phyloP scores from a whole-genome alignment of 2,888 invertebrate genomes.

The Stenoptilia bipunctidactyla region DNA sequence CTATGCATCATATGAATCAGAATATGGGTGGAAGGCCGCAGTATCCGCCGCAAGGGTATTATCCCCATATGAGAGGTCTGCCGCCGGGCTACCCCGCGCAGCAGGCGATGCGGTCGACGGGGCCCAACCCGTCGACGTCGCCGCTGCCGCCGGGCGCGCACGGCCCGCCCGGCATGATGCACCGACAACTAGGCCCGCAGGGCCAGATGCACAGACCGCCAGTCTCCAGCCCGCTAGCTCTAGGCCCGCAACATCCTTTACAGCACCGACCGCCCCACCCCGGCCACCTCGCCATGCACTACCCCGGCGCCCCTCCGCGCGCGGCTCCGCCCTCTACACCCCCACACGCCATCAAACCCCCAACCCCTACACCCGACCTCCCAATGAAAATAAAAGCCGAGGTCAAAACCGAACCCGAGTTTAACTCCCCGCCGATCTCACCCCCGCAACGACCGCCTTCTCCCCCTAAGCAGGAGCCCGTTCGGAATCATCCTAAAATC shows the following conservation, averaged over 20 bases:
- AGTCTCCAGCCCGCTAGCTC: slow-evolving; percentile 9
- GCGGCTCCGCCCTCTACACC: slow-evolving; percentile 12
- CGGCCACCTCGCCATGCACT: slow-evolving; percentile 7
- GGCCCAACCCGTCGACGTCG: slow-evolving; percentile 14
- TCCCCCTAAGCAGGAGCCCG: slow-evolving; percentile 31
- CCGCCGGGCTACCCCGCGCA: slow-evolving; percentile 8
- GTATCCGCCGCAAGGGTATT: slow-evolving; percentile 47
- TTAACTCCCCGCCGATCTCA: slow-evolving; percentile 41
- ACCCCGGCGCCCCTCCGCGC: slow-evolving; percentile 8
- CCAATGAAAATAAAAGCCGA: slow-evolving; percentile 50
- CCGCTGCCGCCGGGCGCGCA: slow-evolving; percentile 12
- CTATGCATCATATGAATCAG: slow-evolving; percentile 19
- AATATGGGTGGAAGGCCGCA: slow-evolving; percentile 17
- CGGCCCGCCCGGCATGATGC: slow-evolving; percentile 14
- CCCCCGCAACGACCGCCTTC: slow-evolving; percentile 19
- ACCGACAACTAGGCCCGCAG: slow-evolving; percentile 14
- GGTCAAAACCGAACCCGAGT: slow-evolving; percentile 60
- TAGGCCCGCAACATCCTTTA: slow-evolving; percentile 8
- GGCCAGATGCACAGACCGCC: slow-evolving; percentile 12
- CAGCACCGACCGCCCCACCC: slow-evolving; percentile 12
- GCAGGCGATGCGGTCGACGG: slow-evolving; percentile 12
- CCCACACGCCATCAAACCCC: slow-evolving; percentile 9
- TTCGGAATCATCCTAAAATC: slow-evolving; percentile 48
- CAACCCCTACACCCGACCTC: slow-evolving; percentile 3
- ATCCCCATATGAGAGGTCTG: slow-evolving; percentile 23